phyloP scores from a whole-genome alignment of 2,888 invertebrate species.

The Conchocele bisecta region DNA sequence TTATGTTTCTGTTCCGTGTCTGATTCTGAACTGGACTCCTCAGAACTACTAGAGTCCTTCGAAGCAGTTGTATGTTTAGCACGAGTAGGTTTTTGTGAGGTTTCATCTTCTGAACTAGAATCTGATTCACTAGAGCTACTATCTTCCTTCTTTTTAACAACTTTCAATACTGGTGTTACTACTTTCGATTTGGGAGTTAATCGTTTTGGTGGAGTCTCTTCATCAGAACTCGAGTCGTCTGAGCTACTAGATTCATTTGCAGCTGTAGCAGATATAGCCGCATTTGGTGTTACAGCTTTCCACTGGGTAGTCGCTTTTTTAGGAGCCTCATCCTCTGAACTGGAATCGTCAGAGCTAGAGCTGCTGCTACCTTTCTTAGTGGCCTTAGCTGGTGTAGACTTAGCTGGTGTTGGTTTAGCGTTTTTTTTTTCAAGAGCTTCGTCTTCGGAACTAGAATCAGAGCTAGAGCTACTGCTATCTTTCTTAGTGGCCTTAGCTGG shows the following conservation, averaged over 20 bases:
- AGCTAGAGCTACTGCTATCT: too few species aligned
- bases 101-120: slow-evolving; percentile 41
- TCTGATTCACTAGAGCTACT: slow-evolving; percentile 42
- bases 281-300: too few species aligned
- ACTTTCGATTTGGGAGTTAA: not conserved
- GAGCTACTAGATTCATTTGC: too few species aligned
- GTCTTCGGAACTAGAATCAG: too few species aligned
- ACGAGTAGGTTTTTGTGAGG: slow-evolving; percentile 2
- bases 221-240: slow-evolving; percentile 28
- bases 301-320: too few species aligned
- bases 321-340: slow-evolving; percentile 29
- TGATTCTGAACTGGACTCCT: slow-evolving; percentile 32
- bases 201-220: slow-evolving; percentile 24
- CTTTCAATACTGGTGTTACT: too few species aligned
- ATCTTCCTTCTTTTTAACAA: slow-evolving; percentile 18
- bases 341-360: slow-evolving; percentile 48
- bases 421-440: too few species aligned
- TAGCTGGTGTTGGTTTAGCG: slow-evolving; percentile 8
- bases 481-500: too few species aligned
- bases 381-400: too few species aligned
- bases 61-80: slow-evolving; percentile 10
- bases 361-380: too few species aligned
- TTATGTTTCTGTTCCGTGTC: slow-evolving; percentile 3
- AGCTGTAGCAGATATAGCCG: too few species aligned
- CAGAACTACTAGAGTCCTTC: slow-evolving; percentile 37